Base-by-base conservation (phyloP, 1,140 invertebrate species). In the Caenorhabditis remanei region DNA sequence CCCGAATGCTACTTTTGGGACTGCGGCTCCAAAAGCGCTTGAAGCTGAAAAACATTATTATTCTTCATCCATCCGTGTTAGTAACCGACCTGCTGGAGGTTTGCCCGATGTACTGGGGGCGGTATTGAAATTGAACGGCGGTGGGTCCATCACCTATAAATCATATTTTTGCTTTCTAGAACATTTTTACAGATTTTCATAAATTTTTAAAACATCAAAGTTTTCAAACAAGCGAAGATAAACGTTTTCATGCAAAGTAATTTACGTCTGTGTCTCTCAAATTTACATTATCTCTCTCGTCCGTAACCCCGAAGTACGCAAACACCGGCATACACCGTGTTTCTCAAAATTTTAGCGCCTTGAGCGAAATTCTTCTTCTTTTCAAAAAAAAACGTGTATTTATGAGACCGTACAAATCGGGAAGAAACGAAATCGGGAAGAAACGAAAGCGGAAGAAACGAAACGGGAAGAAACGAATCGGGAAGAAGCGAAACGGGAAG, bases 101-200 rank as follows among this genome's bases (percentile, higher is more conserved):
- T 79, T 79, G 24, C 21, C 71, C n/a, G 46, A 79, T n/a, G 71
- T 79, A 50, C 46, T 53, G 11, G 32, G 32, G 32, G 71, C 71
- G 21, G 71, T 24, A n/a, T 79, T 79, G 71, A 79, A 79, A n/a
- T 79, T 79, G 46, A 79, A 79, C 4, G 71, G 71, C 24, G 71
- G 71, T 24, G 71, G 71, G 46, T 79, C 71, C 71, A 79, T 79
- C 46, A 79, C 71, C 71, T 79, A 46, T 2, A 71, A 71, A 14
- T 13, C 24, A 65, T 32, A 65, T 11, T 32, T 46, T 71, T 46
- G 4, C 48, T 16, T 71, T n/a, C 11, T 40, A 58, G 19, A 58
- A n/a, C 21, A 32, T 32, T 1, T 32, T 58, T 58, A 8, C 4
- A 21, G n/a, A 4, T 19, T 5, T n/a, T 58, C 0, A 63, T 32